Evolutionary conservation across 1,140 invertebrate genomes (phyloP).

Genomic region (Heliconius nattereri): DNA sequence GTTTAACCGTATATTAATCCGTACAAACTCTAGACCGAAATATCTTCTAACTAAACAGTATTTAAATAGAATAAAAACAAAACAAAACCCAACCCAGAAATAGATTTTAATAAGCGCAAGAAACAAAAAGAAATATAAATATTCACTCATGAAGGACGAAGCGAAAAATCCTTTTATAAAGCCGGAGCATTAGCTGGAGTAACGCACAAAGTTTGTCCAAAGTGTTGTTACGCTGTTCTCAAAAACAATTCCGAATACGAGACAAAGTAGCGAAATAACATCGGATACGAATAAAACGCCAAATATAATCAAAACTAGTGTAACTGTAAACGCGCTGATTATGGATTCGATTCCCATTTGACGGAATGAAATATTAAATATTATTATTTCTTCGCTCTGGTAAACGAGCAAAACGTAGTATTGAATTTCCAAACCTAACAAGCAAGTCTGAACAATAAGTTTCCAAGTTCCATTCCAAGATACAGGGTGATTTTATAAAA

Average conservation of each 20-base stretch:
- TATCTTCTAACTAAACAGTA: background rate
- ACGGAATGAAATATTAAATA: too few species aligned
- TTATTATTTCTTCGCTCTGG: too few species aligned
- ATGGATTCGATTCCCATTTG: too few species aligned
- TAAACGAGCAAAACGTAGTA: too few species aligned
- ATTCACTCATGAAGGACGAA: conserved; percentile 27
- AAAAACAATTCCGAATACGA: conserved; percentile 55
- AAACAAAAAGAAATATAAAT: conserved; percentile 28
- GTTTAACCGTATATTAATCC: too few species aligned
- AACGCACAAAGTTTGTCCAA: conserved; percentile 42
- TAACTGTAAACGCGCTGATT: too few species aligned
- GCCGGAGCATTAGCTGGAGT: conserved; percentile 40
- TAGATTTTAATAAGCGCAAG: conserved; percentile 33
- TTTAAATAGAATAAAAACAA: conserved; percentile 23
- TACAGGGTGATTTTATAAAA: too few species aligned
- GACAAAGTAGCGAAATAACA: conserved; percentile 59
- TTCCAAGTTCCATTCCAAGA: too few species aligned
- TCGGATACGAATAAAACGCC: conserved; percentile 53
- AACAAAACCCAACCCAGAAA: conserved; percentile 30
- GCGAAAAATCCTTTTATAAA: conserved; percentile 42
- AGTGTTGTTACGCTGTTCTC: conserved; percentile 52
- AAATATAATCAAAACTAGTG: conserved; percentile 58
- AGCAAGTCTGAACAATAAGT: too few species aligned
- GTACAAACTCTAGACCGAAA: too few species aligned
- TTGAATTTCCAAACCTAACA: too few species aligned